These are phyloP conservation scores for Ditula angustiorana DNA, from an alignment of 2,888 invertebrate species.

Conservation along the genomic window DNA sequence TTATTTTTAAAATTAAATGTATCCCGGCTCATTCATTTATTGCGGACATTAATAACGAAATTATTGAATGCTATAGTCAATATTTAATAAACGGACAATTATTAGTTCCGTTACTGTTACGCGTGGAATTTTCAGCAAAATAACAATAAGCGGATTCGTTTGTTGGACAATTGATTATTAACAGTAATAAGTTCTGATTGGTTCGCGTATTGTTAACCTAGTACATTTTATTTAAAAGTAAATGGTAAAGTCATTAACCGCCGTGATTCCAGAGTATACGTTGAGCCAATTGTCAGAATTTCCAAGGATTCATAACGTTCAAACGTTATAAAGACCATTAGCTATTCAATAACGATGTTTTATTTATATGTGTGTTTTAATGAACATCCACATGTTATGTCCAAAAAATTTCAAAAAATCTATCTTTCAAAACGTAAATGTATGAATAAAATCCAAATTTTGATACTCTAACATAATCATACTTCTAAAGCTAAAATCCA, in stretches of 20 bases:
- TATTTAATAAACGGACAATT: slow-evolving; percentile 25
- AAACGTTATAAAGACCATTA: no score
- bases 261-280: no score
- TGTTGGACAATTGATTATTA: slow-evolving; percentile 21
- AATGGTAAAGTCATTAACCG: background rate
- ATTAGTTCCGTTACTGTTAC: background rate
- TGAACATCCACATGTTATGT: no score
- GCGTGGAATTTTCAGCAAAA: slow-evolving; percentile 8
- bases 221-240: background rate
- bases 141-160: slow-evolving; percentile 8
- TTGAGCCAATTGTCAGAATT: no score
- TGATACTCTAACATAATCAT: no score
- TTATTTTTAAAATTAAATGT: background rate
- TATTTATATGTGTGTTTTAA: no score
- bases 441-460: no score
- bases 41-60: background rate
- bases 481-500: no score
- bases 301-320: no score
- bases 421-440: no score
- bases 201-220: slow-evolving; percentile 1
- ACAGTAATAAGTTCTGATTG: slow-evolving; percentile 5
- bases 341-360: no score
- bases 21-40: background rate
- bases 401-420: no score
- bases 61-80: slow-evolving; percentile 3